Base-by-base conservation (phyloP, 2,888 invertebrate species). In the Chironomus riparius region DNA sequence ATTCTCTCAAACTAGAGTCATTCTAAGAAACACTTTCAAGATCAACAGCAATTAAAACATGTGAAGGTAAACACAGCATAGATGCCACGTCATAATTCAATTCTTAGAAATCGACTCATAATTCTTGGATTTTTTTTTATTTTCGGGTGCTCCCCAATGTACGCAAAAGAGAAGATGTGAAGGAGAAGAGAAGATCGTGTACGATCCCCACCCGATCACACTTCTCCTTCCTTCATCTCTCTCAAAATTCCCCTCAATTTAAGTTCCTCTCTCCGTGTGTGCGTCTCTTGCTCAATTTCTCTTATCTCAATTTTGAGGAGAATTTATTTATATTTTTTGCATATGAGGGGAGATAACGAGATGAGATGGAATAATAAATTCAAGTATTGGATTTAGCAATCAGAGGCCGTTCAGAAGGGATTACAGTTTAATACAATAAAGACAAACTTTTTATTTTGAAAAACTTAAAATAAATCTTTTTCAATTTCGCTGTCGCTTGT, bases 91-190 rank as follows among this genome's bases (percentile, higher is more conserved):
- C 56, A 56, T 56, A 56, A 7, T 56, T 56, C 7, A 15, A n/a
- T 71, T 71, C 56, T 13, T 6, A 22, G 71, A 71, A 71, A 56
- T 56, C 13, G 56, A 4, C 21, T 15, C 56, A 22, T n/a, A 50
- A 56, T 71, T 71, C 71, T 71, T 15, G 7, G 71, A n/a, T n/a
- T n/a, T n/a, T n/a, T n/a, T n/a, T n/a, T 71, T 56, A 71, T 15
- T 18, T 56, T 56, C 6, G 18, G 56, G 56, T 18, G 18, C 38
- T 38, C 10, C 38, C 10, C 28, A 5, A 38, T 28, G 28, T 38
- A 38, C 38, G 38, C n/a, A 50, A 50, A 50, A 15, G 56, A 56
- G 56, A 56, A 18, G 56, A 56, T 56, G 15, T 56, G 56, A 5
- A 65, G 24, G 65, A 65, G 65, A 65, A 65, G 65, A 24, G 65